Conservation (phyloP, 2,113 vertebrate genomes). For the Gallinago media region DNA sequence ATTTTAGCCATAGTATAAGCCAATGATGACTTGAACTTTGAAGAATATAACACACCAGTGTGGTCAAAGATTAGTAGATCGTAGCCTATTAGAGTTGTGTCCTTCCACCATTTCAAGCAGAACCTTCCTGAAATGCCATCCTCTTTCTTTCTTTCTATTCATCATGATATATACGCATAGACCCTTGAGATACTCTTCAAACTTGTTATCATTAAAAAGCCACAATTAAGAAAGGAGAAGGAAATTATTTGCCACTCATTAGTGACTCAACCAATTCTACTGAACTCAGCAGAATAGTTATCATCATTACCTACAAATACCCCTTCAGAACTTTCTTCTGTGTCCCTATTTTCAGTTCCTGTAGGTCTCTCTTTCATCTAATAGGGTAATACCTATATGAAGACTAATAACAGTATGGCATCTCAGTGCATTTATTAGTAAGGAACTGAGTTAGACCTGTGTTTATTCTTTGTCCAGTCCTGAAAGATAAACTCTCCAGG, state of each 20-base stretch:
- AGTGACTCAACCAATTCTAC: neutral
- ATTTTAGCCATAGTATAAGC: neutral
- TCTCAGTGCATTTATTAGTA: neutral
- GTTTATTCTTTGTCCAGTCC: conserved; percentile 40
- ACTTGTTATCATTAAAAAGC: neutral
- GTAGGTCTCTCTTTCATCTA: neutral
- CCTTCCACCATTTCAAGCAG: neutral
- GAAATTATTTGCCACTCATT: neutral
- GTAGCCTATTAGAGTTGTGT: neutral
- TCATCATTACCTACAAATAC: neutral
- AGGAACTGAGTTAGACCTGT: neutral
- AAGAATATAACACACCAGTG: neutral
- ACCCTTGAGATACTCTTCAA: neutral
- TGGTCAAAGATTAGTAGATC: neutral
- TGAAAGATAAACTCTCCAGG: conserved; percentile 54
- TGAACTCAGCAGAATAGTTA: neutral
- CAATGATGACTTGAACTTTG: neutral
- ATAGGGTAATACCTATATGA: neutral
- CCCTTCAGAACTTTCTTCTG: neutral
- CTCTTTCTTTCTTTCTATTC: neutral
- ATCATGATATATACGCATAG: neutral
- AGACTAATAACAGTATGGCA: neutral
- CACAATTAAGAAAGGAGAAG: neutral
- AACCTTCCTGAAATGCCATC: neutral
- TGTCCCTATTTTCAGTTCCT: neutral